These are phyloP conservation scores for Ptychadena robeensis DNA, from an alignment of 2,797 vertebrate species.

Conservation along the genomic window DNA sequence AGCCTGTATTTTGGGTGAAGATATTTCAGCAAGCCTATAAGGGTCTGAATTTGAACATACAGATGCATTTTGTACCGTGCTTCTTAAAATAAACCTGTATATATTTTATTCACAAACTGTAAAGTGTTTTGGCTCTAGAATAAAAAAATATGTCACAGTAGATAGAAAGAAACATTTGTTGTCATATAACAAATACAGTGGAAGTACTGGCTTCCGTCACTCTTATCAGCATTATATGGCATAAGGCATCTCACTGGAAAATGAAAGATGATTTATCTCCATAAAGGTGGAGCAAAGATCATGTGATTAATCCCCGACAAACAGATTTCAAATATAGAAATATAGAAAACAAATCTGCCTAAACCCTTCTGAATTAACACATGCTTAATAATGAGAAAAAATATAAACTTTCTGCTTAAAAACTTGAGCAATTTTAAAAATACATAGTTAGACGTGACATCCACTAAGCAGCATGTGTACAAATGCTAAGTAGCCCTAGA, in stretches of 20 bases:
- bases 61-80: neutral
- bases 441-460: too few relatives aligned
- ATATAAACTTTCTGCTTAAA: too few relatives aligned
- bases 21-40: constrained; percentile 2
- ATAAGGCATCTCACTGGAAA: neutral
- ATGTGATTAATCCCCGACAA: neutral
- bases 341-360: neutral
- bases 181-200: neutral
- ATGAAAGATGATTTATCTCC: neutral
- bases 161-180: neutral
- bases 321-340: neutral
- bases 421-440: too few relatives aligned
- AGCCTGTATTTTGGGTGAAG: constrained; percentile 21
- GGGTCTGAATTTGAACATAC: neutral
- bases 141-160: neutral
- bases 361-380: neutral
- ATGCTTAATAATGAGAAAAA: too few relatives aligned
- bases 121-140: neutral
- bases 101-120: neutral
- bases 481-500: too few relatives aligned
- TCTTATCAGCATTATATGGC: neutral
- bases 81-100: neutral
- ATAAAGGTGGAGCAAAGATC: neutral
- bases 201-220: neutral
- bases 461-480: too few relatives aligned